Base-by-base conservation (phyloP, 2,797 vertebrate species). In the Rhinophrynus dorsalis region DNA sequence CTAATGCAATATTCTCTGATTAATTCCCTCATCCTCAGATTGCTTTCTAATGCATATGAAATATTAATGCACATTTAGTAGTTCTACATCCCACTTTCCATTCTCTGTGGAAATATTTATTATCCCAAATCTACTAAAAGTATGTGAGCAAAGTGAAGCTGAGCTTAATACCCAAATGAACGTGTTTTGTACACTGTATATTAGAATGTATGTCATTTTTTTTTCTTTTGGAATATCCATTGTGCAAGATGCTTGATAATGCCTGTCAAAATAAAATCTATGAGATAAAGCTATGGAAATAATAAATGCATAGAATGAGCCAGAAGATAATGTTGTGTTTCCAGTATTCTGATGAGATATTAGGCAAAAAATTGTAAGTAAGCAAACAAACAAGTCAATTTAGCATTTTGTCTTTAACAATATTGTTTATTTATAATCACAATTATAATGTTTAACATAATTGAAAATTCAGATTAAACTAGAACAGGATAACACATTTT, bases 1-100 rank as follows among this genome's bases (percentile, higher is more conserved):
- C 69, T 73, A 66, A 73, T 73, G 62, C 62, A 66, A 73, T 73
- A 73, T 73, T 73, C 54, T 66, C 62, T 73, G 69, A 73, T 73
- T 73, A 73, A 73, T 73, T 59, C 69, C 55, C 62, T 59, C 54
- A 45, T 66, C 69, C 47, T 35, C 69, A 73, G 69, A 73, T 66
- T 66, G 62, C 69, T 66, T 66, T 73, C 66, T 73, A 73, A 73
- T 73, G 69, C 69, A 54, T 66, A 55, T 73, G 69, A 73, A 73
- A 73, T 73, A 73, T 73, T 73, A 73, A 73, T 73, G 69, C 62
- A 54, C 62, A 73, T 73, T 73, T 73, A 66, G 62, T 42, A 51
- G 37, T 21, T 64, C 47, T 66, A 33, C 62, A 29, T 42, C 38
- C 57, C 57, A 60, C 18, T 60, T 60, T 60, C 21, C 26, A 44